These are phyloP conservation scores for Eptesicus fuscus DNA, from an alignment of 2,113 vertebrate genomes.

Conservation along the genomic window DNA sequence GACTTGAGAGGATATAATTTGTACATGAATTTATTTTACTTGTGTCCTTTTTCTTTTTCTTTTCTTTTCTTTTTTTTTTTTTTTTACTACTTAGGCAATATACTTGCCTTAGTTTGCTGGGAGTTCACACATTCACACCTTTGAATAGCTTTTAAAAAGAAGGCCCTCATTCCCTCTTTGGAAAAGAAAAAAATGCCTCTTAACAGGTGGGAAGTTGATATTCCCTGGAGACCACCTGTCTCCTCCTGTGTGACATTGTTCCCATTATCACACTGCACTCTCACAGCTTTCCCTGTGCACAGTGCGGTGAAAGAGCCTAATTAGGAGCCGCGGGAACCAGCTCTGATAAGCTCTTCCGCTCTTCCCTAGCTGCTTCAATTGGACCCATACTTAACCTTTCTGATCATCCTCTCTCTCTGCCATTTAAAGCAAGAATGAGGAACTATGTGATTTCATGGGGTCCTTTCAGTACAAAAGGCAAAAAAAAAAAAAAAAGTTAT, in stretches of 20 bases:
- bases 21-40: background rate
- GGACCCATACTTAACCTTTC: background rate
- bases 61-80: background rate
- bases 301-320: background rate
- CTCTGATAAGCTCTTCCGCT: background rate
- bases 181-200: slow-evolving; percentile 25
- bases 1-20: background rate
- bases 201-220: background rate
- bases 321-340: background rate
- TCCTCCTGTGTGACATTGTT: background rate
- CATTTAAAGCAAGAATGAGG: background rate
- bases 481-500: background rate
- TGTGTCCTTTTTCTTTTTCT: background rate
- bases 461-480: background rate
- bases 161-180: background rate
- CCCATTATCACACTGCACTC: background rate
- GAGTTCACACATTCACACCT: background rate
- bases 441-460: background rate
- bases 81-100: background rate
- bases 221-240: background rate
- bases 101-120: background rate
- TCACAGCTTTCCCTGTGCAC: background rate
- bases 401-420: background rate
- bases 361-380: background rate
- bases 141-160: background rate